A percentile compares a stretch with the other conserved stretches of the same genome.
These are phyloP conservation scores for Tortricodes alternella DNA, from an alignment of 2,888 invertebrate genomes.

Conservation along the genomic window DNA sequence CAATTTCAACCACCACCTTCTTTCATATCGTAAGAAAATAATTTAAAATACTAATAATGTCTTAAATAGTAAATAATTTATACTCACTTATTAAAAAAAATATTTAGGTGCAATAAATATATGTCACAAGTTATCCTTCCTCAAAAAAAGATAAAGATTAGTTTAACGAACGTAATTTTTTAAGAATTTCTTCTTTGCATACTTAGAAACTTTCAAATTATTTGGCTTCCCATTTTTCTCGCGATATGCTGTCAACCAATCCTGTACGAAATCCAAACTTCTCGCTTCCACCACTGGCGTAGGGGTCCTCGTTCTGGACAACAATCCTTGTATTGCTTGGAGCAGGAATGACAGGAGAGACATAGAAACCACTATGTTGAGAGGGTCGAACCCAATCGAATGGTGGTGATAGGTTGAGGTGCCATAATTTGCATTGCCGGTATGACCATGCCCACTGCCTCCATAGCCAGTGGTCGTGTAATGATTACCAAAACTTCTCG, in stretches of 20 bases:
- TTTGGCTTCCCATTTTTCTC: constrained; percentile 41
- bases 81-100: too few species aligned
- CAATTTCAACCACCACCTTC: too few species aligned
- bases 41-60: too few species aligned
- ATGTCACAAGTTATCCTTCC: background rate
- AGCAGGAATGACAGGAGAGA: constrained; percentile 73
- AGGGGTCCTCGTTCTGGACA: constrained; percentile 61
- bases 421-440: constrained; percentile 52
- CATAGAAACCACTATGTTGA: constrained; percentile 75
- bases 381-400: constrained; percentile 78
- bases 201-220: constrained; percentile 45
- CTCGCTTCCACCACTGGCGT: constrained; percentile 70
- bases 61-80: too few species aligned
- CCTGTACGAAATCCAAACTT: constrained; percentile 48
- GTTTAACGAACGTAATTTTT: constrained; percentile 50
- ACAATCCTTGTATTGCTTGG: constrained; percentile 71
- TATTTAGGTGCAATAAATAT: constrained; percentile 29
- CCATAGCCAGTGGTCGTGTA: constrained; percentile 64
- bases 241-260: constrained; percentile 58
- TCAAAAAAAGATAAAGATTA: too few species aligned
- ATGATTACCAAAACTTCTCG: constrained; percentile 61
- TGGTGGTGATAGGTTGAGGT: constrained; percentile 70
- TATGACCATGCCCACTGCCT: constrained; percentile 39
- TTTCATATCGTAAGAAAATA: too few species aligned
- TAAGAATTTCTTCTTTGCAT: constrained; percentile 46